Evolutionary conservation across 1,140 invertebrate species (phyloP).

Genomic region (Ephestia elutella): DNA sequence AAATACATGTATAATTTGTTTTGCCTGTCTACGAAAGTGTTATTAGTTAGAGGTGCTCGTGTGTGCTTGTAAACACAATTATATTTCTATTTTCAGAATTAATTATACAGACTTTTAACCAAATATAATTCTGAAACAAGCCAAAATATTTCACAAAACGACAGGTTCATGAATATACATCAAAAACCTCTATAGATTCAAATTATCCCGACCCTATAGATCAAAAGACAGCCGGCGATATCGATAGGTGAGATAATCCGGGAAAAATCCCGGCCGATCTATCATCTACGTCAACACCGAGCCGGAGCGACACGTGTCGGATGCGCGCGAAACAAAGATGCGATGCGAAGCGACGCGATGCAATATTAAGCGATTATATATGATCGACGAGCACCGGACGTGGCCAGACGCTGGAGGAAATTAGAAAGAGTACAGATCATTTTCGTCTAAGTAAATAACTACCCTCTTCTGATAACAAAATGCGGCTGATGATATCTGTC

Average conservation of each 20-base stretch:
- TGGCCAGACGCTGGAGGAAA: neutral
- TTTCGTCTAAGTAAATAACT: too few relatives aligned
- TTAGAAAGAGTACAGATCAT: neutral
- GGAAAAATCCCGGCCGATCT: conserved; percentile 23
- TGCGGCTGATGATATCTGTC: too few relatives aligned
- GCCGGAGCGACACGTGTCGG: conserved; percentile 29
- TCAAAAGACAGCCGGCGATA: neutral
- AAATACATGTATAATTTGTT: too few relatives aligned
- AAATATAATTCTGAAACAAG: too few relatives aligned
- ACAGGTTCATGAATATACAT: neutral
- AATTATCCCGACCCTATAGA: neutral
- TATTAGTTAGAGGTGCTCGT: too few relatives aligned
- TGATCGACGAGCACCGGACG: conserved; percentile 48
- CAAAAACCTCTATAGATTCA: neutral
- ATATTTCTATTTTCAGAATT: too few relatives aligned
- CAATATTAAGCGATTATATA: conserved; percentile 37
- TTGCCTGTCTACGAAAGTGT: too few relatives aligned
- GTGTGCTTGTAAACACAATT: too few relatives aligned
- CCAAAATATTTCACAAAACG: too few relatives aligned
- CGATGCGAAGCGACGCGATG: conserved; percentile 17
- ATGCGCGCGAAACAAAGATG: conserved; percentile 17
- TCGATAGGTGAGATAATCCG: conserved; percentile 6
- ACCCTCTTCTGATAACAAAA: too few relatives aligned
- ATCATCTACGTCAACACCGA: conserved; percentile 26
- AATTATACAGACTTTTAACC: too few relatives aligned